Evolutionary conservation across 1,140 invertebrate species (phyloP).

Genomic region (Euura lappo): DNA sequence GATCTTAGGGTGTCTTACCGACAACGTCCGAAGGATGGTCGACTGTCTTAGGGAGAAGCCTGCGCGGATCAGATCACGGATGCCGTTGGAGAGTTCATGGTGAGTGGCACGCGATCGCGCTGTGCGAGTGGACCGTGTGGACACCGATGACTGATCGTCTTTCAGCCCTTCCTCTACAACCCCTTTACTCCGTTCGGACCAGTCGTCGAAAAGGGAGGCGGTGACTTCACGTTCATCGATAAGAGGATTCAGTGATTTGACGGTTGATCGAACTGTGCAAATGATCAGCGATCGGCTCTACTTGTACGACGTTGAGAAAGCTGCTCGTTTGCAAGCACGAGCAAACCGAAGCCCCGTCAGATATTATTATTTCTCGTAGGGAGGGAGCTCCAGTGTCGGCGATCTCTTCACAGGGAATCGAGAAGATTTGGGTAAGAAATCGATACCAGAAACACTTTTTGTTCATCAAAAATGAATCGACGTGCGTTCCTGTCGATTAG

Average conservation of each 20-base stretch:
- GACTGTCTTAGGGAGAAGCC: constrained; percentile 73
- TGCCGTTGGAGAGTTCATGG: constrained; percentile 57
- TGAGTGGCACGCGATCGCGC: constrained; percentile 28
- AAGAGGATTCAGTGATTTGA: constrained; percentile 45
- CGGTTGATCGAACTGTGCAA: constrained; percentile 42
- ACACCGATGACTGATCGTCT: constrained; percentile 8
- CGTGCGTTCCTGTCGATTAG: constrained; percentile 41
- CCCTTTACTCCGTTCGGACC: constrained; percentile 71
- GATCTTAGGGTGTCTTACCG: constrained; percentile 72
- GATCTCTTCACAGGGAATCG: constrained; percentile 44
- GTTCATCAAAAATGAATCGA: neutral
- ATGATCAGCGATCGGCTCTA: constrained; percentile 68
- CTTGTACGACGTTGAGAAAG: constrained; percentile 61
- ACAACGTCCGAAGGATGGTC: constrained; percentile 65
- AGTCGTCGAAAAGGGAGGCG: constrained; percentile 59
- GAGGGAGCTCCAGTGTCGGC: constrained; percentile 53
- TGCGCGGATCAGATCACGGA: constrained; percentile 62
- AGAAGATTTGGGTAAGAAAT: constrained; percentile 57
- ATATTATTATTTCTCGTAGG: constrained; percentile 60
- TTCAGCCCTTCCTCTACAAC: constrained; percentile 61
- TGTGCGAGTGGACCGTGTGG: too few species aligned
- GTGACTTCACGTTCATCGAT: constrained; percentile 61
- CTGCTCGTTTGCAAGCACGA: constrained; percentile 62
- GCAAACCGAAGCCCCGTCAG: constrained; percentile 65
- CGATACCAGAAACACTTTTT: too few species aligned